These are phyloP conservation scores for Poecilia picta DNA, from an alignment of 2,797 vertebrate species.

Conservation along the genomic window DNA sequence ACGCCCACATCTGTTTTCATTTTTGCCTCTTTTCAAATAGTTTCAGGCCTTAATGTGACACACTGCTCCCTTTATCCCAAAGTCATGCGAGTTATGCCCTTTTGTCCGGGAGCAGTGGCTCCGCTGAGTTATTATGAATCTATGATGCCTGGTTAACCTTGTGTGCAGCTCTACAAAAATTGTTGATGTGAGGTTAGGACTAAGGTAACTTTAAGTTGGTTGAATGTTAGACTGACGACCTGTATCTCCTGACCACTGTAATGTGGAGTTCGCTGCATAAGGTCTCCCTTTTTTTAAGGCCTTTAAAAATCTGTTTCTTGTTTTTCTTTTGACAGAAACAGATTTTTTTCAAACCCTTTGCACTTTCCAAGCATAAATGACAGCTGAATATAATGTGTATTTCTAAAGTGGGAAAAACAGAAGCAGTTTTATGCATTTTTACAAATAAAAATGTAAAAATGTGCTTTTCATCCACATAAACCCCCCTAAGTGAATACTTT, in stretches of 20 bases:
- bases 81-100: slow-evolving; percentile 22
- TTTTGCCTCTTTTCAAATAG: slow-evolving; percentile 12
- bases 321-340: too few relatives aligned
- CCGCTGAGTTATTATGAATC: slow-evolving; percentile 21
- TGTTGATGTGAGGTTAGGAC: neutral
- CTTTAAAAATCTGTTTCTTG: too few relatives aligned
- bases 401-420: too few relatives aligned
- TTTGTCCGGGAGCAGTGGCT: neutral
- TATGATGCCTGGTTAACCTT: neutral
- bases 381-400: too few relatives aligned
- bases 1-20: slow-evolving; percentile 52
- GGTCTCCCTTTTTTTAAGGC: too few relatives aligned
- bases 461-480: neutral
- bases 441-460: neutral
- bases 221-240: too few relatives aligned
- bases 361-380: too few relatives aligned
- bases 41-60: slow-evolving; percentile 34
- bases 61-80: slow-evolving; percentile 32
- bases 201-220: too few relatives aligned
- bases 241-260: too few relatives aligned
- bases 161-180: neutral
- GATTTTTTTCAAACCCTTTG: too few relatives aligned
- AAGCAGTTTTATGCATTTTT: too few relatives aligned
- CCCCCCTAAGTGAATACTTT: neutral
- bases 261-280: too few relatives aligned